phyloP scores from a whole-genome alignment of 2,888 invertebrate species.

The Drosophila basisetae region DNA sequence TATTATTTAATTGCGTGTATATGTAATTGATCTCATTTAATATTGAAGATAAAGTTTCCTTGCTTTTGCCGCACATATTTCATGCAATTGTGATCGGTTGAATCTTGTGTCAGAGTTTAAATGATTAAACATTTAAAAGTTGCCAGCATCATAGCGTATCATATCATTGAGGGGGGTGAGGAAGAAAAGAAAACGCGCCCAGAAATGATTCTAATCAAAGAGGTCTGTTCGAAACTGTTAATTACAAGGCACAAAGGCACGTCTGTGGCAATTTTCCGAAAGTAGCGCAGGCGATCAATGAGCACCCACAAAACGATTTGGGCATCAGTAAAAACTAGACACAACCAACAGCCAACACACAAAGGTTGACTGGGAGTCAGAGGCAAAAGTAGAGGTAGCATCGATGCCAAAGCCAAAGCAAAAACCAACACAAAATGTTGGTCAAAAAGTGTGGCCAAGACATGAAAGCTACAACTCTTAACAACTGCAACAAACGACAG shows the following conservation, averaged over 20 bases:
- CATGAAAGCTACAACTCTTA: conserved; percentile 82
- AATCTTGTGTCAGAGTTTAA: conserved; percentile 39
- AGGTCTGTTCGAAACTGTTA: conserved; percentile 70
- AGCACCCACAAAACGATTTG: conserved; percentile 72
- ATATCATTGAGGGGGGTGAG: conserved; percentile 1
- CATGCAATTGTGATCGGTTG: conserved; percentile 3
- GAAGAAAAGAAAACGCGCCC: conserved; percentile 63
- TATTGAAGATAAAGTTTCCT: background rate
- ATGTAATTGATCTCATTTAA: background rate
- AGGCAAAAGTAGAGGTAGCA: conserved; percentile 6
- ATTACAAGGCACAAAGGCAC: conserved; percentile 77
- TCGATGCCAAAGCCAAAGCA: conserved; percentile 6
- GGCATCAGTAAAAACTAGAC: conserved; percentile 30
- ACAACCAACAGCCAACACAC: conserved; percentile 33
- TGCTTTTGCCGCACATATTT: background rate
- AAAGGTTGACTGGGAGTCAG: conserved; percentile 36
- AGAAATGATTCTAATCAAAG: conserved; percentile 78
- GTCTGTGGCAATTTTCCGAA: conserved; percentile 77
- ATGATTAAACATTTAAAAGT: conserved; percentile 33
- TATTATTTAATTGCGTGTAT: too few relatives aligned
- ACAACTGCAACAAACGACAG: conserved; percentile 81
- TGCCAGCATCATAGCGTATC: conserved; percentile 36
- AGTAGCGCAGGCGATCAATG: conserved; percentile 79
- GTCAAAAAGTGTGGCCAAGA: conserved; percentile 82
- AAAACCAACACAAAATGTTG: conserved; percentile 70